These are phyloP conservation scores for Spodoptera litura DNA, from an alignment of 1,140 invertebrate species.

Conservation along the genomic window DNA sequence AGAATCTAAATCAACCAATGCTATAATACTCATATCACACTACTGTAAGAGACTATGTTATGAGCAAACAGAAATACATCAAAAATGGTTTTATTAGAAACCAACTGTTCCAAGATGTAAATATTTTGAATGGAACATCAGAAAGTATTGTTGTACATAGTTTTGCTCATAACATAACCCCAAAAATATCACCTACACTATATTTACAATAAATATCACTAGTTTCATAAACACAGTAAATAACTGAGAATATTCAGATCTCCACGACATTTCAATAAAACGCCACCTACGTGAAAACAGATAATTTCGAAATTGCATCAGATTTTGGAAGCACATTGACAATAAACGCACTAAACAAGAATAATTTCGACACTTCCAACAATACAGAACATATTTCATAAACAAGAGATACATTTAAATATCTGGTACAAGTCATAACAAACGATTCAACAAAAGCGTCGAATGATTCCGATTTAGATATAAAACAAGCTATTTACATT, in stretches of 20 bases:
- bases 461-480: neutral
- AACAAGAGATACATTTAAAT: conserved; percentile 14
- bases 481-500: conserved; percentile 33
- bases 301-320: conserved; percentile 40
- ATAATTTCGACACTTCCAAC: conserved; percentile 17
- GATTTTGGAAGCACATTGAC: conserved; percentile 23
- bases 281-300: conserved; percentile 22
- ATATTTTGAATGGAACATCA: no score
- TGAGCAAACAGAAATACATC: no score
- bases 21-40: conserved; percentile 1
- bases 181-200: conserved; percentile 16
- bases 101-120: no score
- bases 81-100: no score
- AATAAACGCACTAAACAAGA: neutral
- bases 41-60: neutral
- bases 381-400: conserved; percentile 9
- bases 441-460: conserved; percentile 23
- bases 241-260: conserved; percentile 39
- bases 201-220: conserved; percentile 45
- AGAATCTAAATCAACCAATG: neutral
- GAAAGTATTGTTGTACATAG: no score
- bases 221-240: conserved; percentile 5
- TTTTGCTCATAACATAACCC: neutral
- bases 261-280: conserved; percentile 31
- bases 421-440: conserved; percentile 12